Percentiles rank a stretch among this genome's conserved stretches.
Conservation (phyloP, 2,797 vertebrate genomes). For the Balearica regulorum region DNA sequence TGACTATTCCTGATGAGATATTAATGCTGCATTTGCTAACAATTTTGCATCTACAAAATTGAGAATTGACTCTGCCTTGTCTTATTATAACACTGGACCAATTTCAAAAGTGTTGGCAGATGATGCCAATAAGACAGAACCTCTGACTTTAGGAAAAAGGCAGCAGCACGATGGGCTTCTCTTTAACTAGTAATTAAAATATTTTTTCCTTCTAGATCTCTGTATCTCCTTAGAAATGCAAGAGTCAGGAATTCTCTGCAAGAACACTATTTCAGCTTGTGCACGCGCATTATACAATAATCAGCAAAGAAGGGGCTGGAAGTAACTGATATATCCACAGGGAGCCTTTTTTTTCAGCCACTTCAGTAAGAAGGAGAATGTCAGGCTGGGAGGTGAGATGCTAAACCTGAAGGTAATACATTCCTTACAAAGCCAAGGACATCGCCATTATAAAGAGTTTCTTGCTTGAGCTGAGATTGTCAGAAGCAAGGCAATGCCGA, state of each 20-base stretch:
- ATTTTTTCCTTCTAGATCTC: neutral
- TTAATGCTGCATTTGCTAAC: neutral
- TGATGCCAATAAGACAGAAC: neutral
- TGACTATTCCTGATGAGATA: neutral
- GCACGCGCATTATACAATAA: rapidly evolving
- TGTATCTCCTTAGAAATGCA: neutral
- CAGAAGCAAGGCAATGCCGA: neutral
- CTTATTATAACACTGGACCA: neutral
- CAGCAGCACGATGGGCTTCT: neutral
- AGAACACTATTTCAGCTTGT: neutral
- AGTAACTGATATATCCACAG: neutral
- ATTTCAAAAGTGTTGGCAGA: neutral
- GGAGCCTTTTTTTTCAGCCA: neutral
- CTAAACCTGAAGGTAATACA: neutral
- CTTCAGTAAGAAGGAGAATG: neutral
- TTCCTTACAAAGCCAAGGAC: neutral
- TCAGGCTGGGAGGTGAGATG: neutral
- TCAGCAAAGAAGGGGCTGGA: neutral
- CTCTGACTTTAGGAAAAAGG: neutral
- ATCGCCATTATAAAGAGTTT: neutral
- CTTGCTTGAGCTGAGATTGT: neutral
- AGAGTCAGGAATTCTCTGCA: neutral
- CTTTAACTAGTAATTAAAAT: neutral
- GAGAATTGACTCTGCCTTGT: neutral
- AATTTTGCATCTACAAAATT: neutral